Evolutionary conservation across 2,797 vertebrate species (phyloP).

Genomic region (Holocentrus rufus): DNA sequence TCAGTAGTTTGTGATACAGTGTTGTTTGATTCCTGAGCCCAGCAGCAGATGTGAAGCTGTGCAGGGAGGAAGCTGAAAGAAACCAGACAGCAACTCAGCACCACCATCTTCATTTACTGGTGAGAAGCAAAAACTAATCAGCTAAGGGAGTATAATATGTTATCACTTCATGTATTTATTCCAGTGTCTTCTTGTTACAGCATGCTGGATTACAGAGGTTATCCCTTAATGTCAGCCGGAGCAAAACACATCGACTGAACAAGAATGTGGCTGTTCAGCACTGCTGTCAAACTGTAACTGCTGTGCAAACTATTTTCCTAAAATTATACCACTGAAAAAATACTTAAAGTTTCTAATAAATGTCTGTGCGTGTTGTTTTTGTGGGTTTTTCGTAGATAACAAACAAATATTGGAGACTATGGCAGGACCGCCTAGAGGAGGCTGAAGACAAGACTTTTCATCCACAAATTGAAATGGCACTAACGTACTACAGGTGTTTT

Average conservation of each 20-base stretch:
- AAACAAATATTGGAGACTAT: conserved; percentile 83
- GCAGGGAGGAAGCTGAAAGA: conserved; percentile 70
- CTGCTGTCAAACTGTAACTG: conserved; percentile 72
- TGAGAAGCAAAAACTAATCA: conserved; percentile 71
- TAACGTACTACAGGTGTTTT: conserved; percentile 81
- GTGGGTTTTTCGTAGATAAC: conserved; percentile 76
- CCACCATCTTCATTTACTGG: conserved; percentile 79
- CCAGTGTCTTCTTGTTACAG: conserved; percentile 71
- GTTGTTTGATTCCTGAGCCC: conserved; percentile 68
- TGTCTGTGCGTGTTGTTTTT: conserved; percentile 1
- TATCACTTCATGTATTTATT: conserved; percentile 1
- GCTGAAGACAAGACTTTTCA: conserved; percentile 81
- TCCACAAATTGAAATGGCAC: conserved; percentile 69
- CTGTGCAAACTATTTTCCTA: neutral
- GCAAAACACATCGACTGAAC: conserved; percentile 76
- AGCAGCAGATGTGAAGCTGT: conserved; percentile 79
- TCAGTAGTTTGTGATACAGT: neutral
- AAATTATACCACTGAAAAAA: neutral
- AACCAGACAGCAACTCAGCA: conserved; percentile 77
- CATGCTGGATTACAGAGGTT: conserved; percentile 78
- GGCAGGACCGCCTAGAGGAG: conserved; percentile 84
- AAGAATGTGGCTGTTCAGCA: conserved; percentile 84
- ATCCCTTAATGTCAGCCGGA: conserved; percentile 71
- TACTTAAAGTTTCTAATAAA: neutral
- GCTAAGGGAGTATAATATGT: neutral